Evolutionary conservation across 2,113 vertebrate species (phyloP), one percentile per base, ranked within the genome.

Genomic region (Rattus rattus): DNA sequence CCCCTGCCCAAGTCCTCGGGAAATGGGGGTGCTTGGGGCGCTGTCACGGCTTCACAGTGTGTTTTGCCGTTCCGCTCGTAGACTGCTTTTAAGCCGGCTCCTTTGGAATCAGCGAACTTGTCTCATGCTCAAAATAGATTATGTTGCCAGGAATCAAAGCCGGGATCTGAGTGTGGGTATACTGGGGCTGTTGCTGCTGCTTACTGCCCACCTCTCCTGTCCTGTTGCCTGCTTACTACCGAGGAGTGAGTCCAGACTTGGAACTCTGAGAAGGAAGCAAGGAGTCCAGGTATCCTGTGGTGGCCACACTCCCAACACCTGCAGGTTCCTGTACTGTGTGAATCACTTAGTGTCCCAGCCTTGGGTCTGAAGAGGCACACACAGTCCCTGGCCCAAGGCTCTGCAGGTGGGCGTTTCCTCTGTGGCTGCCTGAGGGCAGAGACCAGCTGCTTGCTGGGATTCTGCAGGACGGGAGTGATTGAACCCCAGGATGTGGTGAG

Each of bases 71-170:
- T 90, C 88, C 88, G n/a, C 91, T 90, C 96, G 91, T 94, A 85
- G 92, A 84, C 91, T 97, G 79, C 84, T 96, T 94, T 85, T 95
- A 92, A 97, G 97, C 94, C 93, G 94, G 91, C 92, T 97, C 95
- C 73, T 96, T 77, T 52, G 94, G 94, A 97, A 95, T 96, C 91
- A 97, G 88, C 80, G 67, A 87, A 89, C 39, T 95, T 30, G 59
- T 96, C 94, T 96, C 39, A 12, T 77, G 88, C 95, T 97, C 96
- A 97, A 79, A 96, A 96, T 97, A 95, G 96, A 97, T 70, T n/a
- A 3, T 61, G 79, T 69, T 92, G 95, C 95, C 89, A 90, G 47
- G 93, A 95, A 86, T 88, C 67, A 52, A 85, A 95, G 94, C 94
- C 94, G 92, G 49, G 86, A 87, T 94, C 92, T 83, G 54, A 86